These are phyloP conservation scores for Lingula anatina DNA, from an alignment of 2,888 invertebrate genomes.

Conservation along the genomic window DNA sequence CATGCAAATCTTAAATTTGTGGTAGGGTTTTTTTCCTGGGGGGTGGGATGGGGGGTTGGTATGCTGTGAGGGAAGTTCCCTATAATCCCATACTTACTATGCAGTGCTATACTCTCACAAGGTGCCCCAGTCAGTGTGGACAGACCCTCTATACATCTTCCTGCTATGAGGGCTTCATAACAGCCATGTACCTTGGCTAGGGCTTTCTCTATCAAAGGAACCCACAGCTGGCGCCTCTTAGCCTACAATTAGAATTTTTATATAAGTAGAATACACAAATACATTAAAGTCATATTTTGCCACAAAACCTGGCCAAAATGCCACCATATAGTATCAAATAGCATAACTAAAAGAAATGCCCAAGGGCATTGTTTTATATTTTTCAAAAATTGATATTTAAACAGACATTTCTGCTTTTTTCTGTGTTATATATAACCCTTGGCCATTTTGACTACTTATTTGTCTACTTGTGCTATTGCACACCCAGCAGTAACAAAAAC, in stretches of 20 bases:
- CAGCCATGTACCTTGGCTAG: conserved; percentile 97
- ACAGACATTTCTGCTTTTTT: no score
- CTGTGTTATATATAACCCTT: no score
- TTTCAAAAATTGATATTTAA: no score
- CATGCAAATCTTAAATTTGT: no score
- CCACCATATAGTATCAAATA: background rate
- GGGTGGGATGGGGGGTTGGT: no score
- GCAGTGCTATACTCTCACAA: conserved; percentile 90
- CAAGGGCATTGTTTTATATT: no score
- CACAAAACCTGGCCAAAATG: background rate
- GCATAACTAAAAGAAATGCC: no score
- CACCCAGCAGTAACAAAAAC: no score
- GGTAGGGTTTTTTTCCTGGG: no score
- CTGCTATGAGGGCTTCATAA: conserved; percentile 92
- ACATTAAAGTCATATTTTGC: background rate
- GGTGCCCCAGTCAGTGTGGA: conserved; percentile 92
- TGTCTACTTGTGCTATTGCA: no score
- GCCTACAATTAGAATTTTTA: conserved; percentile 59
- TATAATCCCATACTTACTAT: conserved; percentile 55
- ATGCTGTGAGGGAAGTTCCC: no score
- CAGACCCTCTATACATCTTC: conserved; percentile 91
- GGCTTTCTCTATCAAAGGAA: conserved; percentile 96
- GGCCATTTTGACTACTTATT: no score
- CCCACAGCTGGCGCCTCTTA: conserved; percentile 94
- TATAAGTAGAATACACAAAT: background rate